Conservation (phyloP, 1,140 invertebrate genomes). For the Whitmania pigra region DNA sequence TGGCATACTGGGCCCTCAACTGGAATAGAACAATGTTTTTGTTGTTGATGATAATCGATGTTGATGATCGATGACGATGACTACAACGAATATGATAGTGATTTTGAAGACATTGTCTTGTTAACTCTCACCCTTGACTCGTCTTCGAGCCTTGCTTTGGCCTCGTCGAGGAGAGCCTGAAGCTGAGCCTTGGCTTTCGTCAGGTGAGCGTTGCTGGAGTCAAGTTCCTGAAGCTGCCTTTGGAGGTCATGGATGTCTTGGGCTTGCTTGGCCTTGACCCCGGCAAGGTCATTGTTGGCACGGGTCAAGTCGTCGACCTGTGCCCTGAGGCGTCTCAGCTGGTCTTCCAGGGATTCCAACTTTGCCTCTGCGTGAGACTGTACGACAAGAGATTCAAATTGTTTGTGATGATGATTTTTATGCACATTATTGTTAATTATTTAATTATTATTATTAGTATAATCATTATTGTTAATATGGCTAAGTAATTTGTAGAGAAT, state of each 20-base stretch:
- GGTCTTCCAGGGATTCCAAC: conserved; percentile 36
- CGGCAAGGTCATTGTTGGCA: conserved; percentile 37
- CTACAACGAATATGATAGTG: background rate
- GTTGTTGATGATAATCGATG: background rate
- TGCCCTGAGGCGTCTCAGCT: conserved; percentile 33
- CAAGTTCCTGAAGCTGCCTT: conserved; percentile 40
- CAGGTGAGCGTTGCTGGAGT: conserved; percentile 37
- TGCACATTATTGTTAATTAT: background rate
- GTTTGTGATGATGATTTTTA: background rate
- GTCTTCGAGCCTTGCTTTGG: conserved; percentile 39
- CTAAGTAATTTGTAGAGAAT: background rate
- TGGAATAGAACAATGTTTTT: conserved; percentile 1
- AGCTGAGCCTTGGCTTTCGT: conserved; percentile 37
- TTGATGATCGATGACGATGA: too few species aligned
- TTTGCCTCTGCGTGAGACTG: conserved; percentile 37
- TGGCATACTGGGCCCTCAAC: conserved; percentile 21
- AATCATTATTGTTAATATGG: background rate
- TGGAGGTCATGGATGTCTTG: conserved; percentile 44
- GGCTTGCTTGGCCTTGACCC: conserved; percentile 35
- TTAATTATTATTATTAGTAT: background rate
- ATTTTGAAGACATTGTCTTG: too few species aligned
- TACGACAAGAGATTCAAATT: background rate
- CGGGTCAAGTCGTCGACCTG: conserved; percentile 40
- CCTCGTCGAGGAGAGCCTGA: conserved; percentile 36
- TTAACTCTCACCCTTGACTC: conserved; percentile 29